Evolutionary conservation across 2,888 invertebrate species (phyloP), one percentile per base, ranked within the genome.

Genomic region (Agrotis clavis): DNA sequence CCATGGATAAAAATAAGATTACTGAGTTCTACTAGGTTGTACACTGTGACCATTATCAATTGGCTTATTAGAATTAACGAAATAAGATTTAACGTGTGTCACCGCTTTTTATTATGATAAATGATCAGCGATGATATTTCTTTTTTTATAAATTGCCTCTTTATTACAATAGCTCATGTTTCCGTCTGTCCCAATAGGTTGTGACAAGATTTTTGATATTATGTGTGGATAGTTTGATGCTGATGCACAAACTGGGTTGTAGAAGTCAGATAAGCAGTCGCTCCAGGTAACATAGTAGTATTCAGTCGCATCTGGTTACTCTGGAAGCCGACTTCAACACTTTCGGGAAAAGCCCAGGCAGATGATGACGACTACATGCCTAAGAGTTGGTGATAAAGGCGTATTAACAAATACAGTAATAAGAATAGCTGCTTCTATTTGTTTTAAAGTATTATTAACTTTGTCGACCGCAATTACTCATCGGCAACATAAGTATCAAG

Each of bases 91-190:
- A 77, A 62, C 61, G 35, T 69, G 19, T 71, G 77, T 77, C 79
- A 56, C 48, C 62, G 50, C 21, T 16, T 41, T 11, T 59, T 57
- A 81, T 84, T 76, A 70, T 64, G 77, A 86, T 75, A 79, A 78
- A 86, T 86, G 74, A 75, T 19, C 19, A 13, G n/a, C 61, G 53
- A 79, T 86, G 85, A 86, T 78, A 57, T 72, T 79, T 77, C 6
- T 75, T 85, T 85, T 79, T 86, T 74, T 74, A 78, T 84, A 86
- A 86, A 83, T 84, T 74, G 81, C 18, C 77, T 73, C 76, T 84
- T 77, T 84, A 82, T 83, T 77, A 79, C 65, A 63, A 57, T 69
- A 78, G 71, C 45, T 9, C 47, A 57, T 57, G 61, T 76, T 70
- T 82, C 85, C 67, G 69, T 71, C 60, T 54, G 3, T 14, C 14